Conservation (phyloP, 2,888 invertebrate genomes). For the Lithophane leautieri region DNA sequence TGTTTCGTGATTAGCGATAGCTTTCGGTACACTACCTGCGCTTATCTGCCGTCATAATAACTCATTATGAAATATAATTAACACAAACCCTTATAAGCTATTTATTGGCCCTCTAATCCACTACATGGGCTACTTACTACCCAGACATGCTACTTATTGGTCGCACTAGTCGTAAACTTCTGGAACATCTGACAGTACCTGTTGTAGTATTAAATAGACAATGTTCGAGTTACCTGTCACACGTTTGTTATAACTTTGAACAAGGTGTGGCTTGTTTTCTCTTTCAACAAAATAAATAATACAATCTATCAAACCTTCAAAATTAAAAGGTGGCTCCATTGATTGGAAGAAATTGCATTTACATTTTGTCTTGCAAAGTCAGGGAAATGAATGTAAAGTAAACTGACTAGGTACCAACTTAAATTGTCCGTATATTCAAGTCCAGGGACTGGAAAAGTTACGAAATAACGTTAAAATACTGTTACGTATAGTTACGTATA, state of each 20-base stretch:
- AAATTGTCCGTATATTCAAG: neutral
- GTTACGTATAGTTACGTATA: too few species aligned
- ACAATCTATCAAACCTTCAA: neutral
- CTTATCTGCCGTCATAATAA: slow-evolving; percentile 18
- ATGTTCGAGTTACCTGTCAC: slow-evolving; percentile 6
- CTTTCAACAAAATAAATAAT: neutral
- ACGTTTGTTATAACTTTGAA: neutral
- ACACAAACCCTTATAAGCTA: slow-evolving; percentile 11
- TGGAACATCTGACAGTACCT: slow-evolving; percentile 22
- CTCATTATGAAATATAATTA: slow-evolving; percentile 38
- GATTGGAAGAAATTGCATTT: neutral
- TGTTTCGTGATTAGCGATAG: slow-evolving; percentile 37
- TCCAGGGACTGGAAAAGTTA: too few species aligned
- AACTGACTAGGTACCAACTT: too few species aligned
- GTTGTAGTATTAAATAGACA: slow-evolving; percentile 26
- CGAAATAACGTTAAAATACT: too few species aligned
- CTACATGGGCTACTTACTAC: slow-evolving; percentile 41
- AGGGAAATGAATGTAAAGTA: neutral
- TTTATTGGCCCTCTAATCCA: slow-evolving; percentile 21
- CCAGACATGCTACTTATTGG: slow-evolving; percentile 6
- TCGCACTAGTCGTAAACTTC: slow-evolving; percentile 20
- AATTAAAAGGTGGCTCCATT: neutral
- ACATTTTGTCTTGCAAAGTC: neutral
- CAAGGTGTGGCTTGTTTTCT: neutral
- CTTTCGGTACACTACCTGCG: neutral